Evolutionary conservation across 2,888 invertebrate species (phyloP), one percentile per base, ranked within the genome.

Genomic region (Ecliptopera silaceata): DNA sequence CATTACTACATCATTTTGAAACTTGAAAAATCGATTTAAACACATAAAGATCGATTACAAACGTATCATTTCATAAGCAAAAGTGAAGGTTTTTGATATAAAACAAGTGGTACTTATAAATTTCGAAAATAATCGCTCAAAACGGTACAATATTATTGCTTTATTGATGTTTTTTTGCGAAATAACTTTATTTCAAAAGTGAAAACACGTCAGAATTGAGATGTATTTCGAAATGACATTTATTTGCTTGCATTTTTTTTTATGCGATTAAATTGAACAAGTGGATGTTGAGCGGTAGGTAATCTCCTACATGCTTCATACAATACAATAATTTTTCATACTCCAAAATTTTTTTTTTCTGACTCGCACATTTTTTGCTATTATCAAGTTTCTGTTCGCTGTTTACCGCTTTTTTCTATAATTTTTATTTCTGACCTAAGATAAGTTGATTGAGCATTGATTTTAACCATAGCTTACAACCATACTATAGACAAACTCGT

Each of bases 91-190:
- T 15, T n/a, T 45, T 36, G 46, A 43, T 47, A 53, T 49, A 48
- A 49, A 61, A 55, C 48, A 59, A 51, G 56, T 59, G 59, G 32
- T 43, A 51, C 32, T n/a, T n/a, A n/a, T n/a, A 32, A 12, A 49
- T 63, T 65, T 59, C 59, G 57, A 56, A 59, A 65, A 61, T 56
- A 49, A 56, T 56, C 55, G 46, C 55, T 46, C 60, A 61, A 59
- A 61, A 59, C 57, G 51, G 55, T 58, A 62, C 59, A 50, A n/a
- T 53, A 58, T 32, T 55, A 44, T 20, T 20, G 46, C 56, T 34
- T 54, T 63, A 44, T 50, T 48, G 44, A 41, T 47, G 51, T 15
- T 36, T 49, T n/a, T 60, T 61, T 61, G 55, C 18, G 59, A 59
- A 65, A 36, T 46, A 53, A 56, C 15, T 13, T 34, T 58, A 58